These are phyloP conservation scores for Acropora tenuis DNA, from an alignment of 64 coral and sea anemone genomes.

Conservation along the genomic window DNA sequence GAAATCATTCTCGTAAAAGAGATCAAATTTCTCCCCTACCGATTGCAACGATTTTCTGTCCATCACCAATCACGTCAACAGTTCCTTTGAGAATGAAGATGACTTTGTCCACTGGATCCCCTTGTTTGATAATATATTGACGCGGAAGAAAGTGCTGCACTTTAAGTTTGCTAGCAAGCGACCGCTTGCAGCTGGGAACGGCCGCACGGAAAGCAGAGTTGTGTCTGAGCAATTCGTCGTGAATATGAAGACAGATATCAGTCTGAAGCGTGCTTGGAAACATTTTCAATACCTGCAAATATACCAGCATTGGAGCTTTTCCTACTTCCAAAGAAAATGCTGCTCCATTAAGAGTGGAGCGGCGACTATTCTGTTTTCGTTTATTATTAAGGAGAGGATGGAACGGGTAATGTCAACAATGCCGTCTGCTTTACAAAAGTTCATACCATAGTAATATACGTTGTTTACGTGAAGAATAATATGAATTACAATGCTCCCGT, in stretches of 20 bases:
- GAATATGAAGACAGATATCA: constrained; percentile 87
- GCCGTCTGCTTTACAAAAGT: no score
- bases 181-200: constrained; percentile 76
- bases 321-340: neutral
- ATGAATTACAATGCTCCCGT: no score
- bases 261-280: constrained; percentile 83
- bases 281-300: constrained; percentile 72
- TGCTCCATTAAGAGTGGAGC: no score
- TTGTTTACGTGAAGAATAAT: no score
- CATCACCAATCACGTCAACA: constrained; percentile 71
- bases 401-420: no score
- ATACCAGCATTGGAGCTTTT: neutral
- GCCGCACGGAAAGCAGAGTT: constrained; percentile 73
- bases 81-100: constrained; percentile 88
- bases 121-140: constrained; percentile 92
- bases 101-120: constrained; percentile 76
- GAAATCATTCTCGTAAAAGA: neutral
- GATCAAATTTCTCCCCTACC: constrained; percentile 30
- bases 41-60: constrained; percentile 61
- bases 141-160: constrained; percentile 70
- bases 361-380: no score
- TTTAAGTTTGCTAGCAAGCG: constrained; percentile 71
- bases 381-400: no score
- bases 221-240: constrained; percentile 64
- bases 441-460: no score